These are phyloP conservation scores for human (Homo sapiens) DNA, from an alignment of 2,113 vertebrate genomes.

Conservation along the genomic window DNA sequence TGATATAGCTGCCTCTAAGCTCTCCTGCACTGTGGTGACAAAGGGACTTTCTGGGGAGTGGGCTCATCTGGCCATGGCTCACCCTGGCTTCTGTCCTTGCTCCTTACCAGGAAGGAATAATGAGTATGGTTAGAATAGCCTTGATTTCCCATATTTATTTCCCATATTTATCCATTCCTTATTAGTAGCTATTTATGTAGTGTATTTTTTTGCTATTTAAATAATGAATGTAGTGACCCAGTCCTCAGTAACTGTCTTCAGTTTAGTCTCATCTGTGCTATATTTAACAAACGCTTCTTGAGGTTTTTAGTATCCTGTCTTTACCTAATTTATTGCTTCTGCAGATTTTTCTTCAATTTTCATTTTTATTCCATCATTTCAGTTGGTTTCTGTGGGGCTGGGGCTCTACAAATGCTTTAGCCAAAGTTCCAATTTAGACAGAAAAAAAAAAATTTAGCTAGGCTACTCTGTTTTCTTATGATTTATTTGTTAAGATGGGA, in stretches of 20 bases:
- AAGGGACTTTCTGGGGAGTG: background rate
- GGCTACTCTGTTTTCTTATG: background rate
- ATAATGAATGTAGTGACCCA: background rate
- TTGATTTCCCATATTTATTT: background rate
- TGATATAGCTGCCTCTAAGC: background rate
- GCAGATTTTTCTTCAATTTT: background rate
- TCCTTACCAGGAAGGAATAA: background rate
- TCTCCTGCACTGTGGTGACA: background rate
- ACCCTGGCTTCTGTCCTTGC: background rate
- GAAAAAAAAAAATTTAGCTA: background rate
- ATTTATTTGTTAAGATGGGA: background rate
- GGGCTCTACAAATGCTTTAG: background rate
- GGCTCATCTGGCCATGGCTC: accelerated
- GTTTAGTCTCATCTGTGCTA: background rate
- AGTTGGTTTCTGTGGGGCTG: background rate
- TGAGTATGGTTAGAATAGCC: background rate
- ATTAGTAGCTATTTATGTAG: background rate
- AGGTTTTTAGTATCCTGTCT: background rate
- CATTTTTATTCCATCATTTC: background rate
- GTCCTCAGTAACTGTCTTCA: background rate
- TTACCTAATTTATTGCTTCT: conserved; percentile 35
- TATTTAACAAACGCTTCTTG: background rate
- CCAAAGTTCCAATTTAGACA: background rate
- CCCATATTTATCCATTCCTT: background rate
- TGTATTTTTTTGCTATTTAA: background rate